Base-by-base conservation (phyloP, 2,113 vertebrate genomes). In the Cyprinodon variegatus region DNA sequence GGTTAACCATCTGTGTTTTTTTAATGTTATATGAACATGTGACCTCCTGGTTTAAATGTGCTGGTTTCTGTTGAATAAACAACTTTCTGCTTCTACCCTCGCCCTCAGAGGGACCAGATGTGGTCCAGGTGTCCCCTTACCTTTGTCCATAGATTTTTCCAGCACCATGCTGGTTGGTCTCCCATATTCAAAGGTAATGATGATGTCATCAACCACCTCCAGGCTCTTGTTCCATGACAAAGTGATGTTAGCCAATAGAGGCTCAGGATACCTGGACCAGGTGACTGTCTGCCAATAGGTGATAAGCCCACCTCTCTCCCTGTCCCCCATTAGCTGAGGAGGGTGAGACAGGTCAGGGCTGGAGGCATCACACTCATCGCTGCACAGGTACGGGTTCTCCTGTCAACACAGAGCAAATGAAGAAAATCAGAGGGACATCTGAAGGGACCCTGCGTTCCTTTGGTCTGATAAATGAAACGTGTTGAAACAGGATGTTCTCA, bases 371-470 rank as follows among this genome's bases (percentile, higher is more conserved):
- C 98, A 99, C 88, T 99, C 98, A 2, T 99, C 97, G 77, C 97
- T 99, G 93, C 98, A 99, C 93, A 99, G 95, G 91, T 99, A 99
- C 0, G 97, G 98, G 90, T 98, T 99, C 62, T 98, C 97, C 97
- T 98, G 78, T 48, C 46, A 22, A 67, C 13, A 57, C 14, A 75
- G 3, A 67, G 8, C 36, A 17, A 45, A 17, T 37, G 5, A 4
- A 29, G 29, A 29, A 29, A 29, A 29, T 29, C 29, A 29, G 29
- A 29, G 29, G 29, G 29, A 29, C 29, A 29, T 29, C 29, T 29
- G 29, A 29, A 29, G 29, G 29, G 29, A 29, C 29, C 29, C 29
- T 29, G 29, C 29, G 1, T 29, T 29, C 29, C 29, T 29, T 29
- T 29, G 29, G 29, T 29, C 29, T 29, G 29, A 29, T 29, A 29